Conservation (phyloP, 2,888 invertebrate species). For the Anoplius nigerrimus region DNA sequence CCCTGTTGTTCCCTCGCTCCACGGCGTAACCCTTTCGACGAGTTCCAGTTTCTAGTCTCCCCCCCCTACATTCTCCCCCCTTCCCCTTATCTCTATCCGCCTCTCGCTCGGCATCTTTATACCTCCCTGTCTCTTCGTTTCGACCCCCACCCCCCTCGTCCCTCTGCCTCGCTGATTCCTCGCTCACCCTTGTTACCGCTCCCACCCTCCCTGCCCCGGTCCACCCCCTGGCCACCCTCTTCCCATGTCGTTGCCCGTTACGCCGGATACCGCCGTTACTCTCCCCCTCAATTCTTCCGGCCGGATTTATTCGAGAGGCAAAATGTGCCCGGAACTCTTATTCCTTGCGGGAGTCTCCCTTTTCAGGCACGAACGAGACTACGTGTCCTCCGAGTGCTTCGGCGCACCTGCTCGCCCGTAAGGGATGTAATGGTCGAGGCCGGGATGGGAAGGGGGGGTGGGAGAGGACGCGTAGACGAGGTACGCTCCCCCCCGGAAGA, state of each 20-base stretch:
- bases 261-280: neutral
- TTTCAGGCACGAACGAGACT: constrained; percentile 12
- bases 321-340: constrained; percentile 30
- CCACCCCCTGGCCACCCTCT: too few species aligned
- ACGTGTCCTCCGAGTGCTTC: constrained; percentile 36
- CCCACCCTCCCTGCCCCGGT: too few species aligned
- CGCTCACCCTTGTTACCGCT: neutral
- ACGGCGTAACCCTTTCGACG: constrained; percentile 43
- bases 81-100: neutral
- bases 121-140: too few species aligned
- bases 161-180: neutral
- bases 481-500: constrained; percentile 4
- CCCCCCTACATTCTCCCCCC: neutral
- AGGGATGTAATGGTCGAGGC: constrained; percentile 45
- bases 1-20: constrained; percentile 54
- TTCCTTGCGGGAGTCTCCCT: constrained; percentile 5
- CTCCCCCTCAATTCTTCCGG: constrained; percentile 7
- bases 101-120: neutral
- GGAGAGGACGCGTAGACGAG: constrained; percentile 3
- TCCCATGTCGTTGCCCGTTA: neutral
- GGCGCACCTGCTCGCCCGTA: constrained; percentile 51
- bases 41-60: constrained; percentile 27
- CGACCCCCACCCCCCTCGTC: neutral
- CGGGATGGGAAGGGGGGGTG: too few species aligned
- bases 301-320: constrained; percentile 41